These are phyloP conservation scores for Sitta europaea DNA, from an alignment of 2,113 vertebrate genomes.

Conservation along the genomic window DNA sequence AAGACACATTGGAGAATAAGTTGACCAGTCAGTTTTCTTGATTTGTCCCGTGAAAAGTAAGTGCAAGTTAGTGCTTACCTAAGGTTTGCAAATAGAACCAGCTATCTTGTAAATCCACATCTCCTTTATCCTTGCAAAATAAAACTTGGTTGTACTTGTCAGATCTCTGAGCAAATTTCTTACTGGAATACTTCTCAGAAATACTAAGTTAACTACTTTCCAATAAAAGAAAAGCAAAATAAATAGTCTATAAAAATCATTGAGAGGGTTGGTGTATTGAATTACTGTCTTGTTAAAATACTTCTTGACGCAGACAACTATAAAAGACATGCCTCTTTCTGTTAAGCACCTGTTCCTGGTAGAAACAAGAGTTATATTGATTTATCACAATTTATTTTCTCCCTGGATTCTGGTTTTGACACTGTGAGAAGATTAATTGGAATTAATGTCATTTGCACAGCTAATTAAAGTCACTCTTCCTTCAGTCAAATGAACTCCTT, in stretches of 20 bases:
- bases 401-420: constrained; percentile 71
- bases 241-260: constrained; percentile 53
- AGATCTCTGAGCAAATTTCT: not conserved
- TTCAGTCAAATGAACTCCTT: constrained; percentile 75
- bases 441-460: constrained; percentile 79
- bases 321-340: constrained; percentile 65
- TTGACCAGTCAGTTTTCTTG: not conserved
- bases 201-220: constrained; percentile 18
- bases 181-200: constrained; percentile 32
- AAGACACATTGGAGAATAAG: not conserved
- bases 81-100: not conserved
- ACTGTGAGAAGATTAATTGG: constrained; percentile 77
- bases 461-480: constrained; percentile 78
- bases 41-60: not conserved
- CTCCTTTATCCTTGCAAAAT: not conserved
- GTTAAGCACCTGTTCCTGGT: constrained; percentile 59
- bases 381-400: constrained; percentile 76
- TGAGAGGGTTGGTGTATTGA: constrained; percentile 55
- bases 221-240: constrained; percentile 44
- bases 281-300: constrained; percentile 73
- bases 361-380: constrained; percentile 76
- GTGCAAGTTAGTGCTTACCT: not conserved
- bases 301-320: constrained; percentile 62
- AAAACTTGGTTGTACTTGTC: not conserved
- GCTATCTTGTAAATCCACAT: not conserved